Evolutionary conservation across 2,888 invertebrate species (phyloP).

Genomic region (Blastobasis lacticolella): DNA sequence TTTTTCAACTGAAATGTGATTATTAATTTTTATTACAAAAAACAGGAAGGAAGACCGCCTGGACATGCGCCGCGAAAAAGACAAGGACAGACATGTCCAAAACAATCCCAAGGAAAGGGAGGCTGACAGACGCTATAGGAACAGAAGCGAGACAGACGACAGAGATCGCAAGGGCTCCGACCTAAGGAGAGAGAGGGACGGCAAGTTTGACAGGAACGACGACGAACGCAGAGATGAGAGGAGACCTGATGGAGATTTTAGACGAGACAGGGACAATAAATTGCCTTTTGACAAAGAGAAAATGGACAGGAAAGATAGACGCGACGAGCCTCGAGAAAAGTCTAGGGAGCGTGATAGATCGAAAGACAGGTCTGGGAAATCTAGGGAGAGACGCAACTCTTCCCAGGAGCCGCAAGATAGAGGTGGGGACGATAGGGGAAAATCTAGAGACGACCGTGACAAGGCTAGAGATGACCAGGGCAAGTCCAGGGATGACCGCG

Average conservation of each 20-base stretch:
- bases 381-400: conserved; percentile 9
- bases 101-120: conserved; percentile 10
- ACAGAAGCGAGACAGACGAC: conserved; percentile 19
- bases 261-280: background rate
- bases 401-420: background rate
- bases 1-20: too few relatives aligned
- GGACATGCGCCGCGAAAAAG: conserved; percentile 21
- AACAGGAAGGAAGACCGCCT: conserved; percentile 36
- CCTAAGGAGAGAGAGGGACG: conserved; percentile 12
- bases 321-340: conserved; percentile 11
- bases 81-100: conserved; percentile 11
- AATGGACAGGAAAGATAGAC: conserved; percentile 9
- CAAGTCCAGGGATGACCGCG: conserved; percentile 9
- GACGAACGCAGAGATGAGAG: background rate
- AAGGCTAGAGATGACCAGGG: conserved; percentile 6
- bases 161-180: conserved; percentile 12
- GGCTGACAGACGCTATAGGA: conserved; percentile 19
- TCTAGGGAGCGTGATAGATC: conserved; percentile 3
- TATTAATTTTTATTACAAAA: too few relatives aligned
- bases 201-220: conserved; percentile 1
- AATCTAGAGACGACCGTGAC: conserved; percentile 2
- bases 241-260: background rate
- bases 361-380: conserved; percentile 9
- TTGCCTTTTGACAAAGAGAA: background rate
- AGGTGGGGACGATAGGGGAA: conserved; percentile 3